Percentiles rank a stretch among this genome's conserved stretches.
Evolutionary conservation across 2,113 vertebrate species (phyloP).

Genomic region (Hystrix brachyura): DNA sequence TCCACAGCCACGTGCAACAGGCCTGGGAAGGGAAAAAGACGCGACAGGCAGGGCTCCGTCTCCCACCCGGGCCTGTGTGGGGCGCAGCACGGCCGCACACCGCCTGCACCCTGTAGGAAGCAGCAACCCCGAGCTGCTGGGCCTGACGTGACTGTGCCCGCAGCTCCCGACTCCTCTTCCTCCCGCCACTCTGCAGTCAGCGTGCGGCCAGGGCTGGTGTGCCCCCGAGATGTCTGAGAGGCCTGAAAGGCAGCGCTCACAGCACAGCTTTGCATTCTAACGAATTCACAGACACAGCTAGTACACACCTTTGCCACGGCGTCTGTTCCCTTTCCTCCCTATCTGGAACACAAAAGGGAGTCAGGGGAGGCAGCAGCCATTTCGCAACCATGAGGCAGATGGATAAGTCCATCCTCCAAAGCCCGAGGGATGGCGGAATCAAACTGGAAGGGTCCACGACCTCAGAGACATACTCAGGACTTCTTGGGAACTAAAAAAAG

Average conservation of each 20-base stretch:
- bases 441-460: neutral
- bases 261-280: neutral
- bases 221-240: neutral
- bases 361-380: neutral
- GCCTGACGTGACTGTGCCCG: neutral
- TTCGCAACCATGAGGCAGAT: neutral
- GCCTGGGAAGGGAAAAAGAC: too few species aligned
- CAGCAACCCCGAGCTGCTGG: too few species aligned
- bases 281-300: neutral
- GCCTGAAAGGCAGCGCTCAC: neutral
- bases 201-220: rapidly evolving
- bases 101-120: too few species aligned
- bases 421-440: neutral
- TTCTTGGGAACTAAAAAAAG: neutral
- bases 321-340: neutral
- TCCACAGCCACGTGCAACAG: too few species aligned
- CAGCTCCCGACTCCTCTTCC: neutral
- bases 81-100: too few species aligned
- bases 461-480: neutral
- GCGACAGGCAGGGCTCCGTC: too few species aligned
- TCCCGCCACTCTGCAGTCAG: neutral
- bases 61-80: too few species aligned
- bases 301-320: neutral
- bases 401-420: neutral
- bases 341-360: neutral